Conservation (phyloP, 2,113 vertebrate genomes). For the Calidris pugnax region DNA sequence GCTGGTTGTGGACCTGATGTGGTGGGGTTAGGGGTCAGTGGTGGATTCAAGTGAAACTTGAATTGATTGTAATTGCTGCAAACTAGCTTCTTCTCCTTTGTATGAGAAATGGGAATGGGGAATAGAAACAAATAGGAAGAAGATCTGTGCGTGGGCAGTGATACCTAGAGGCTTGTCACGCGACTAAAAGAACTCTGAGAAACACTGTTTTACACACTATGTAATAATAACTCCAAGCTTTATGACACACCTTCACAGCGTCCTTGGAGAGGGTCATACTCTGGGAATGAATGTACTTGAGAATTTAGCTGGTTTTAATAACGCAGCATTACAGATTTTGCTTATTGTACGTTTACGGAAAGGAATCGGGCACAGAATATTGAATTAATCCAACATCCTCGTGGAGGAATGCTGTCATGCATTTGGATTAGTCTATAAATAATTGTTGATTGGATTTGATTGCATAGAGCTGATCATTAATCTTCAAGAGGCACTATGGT, state of each 20-base stretch:
- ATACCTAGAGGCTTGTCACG: neutral
- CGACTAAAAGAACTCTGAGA: neutral
- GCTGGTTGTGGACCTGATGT: neutral
- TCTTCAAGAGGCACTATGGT: neutral
- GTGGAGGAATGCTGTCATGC: neutral
- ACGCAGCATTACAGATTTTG: neutral
- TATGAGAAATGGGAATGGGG: neutral
- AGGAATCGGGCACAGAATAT: neutral
- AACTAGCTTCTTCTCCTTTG: neutral
- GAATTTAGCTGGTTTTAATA: neutral
- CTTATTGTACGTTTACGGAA: neutral
- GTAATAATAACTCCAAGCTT: accelerated
- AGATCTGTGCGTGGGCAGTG: neutral
- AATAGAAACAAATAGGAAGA: neutral
- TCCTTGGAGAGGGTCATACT: neutral
- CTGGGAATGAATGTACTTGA: neutral
- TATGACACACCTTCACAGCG: accelerated
- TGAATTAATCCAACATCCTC: neutral
- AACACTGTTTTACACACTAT: neutral
- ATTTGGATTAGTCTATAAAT: neutral
- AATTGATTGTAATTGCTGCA: neutral
- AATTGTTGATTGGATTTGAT: neutral
- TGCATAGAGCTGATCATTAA: neutral
- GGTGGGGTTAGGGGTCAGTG: neutral
- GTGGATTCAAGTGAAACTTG: neutral